phyloP scores from a whole-genome alignment of 2,113 vertebrate species.

The Dicaeum eximium region DNA sequence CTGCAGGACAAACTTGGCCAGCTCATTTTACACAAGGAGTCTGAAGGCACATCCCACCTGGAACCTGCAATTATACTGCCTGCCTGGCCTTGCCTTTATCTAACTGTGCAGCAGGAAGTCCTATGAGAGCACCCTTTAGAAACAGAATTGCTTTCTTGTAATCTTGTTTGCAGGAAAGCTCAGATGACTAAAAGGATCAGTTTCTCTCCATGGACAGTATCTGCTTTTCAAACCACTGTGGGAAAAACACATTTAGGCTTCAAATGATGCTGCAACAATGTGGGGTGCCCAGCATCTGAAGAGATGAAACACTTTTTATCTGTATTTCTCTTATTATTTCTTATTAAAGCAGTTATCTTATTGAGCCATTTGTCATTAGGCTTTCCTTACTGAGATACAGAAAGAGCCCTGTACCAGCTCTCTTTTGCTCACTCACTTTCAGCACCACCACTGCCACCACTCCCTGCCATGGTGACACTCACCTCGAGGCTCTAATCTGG shows the following conservation, averaged over 20 bases:
- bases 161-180: not conserved
- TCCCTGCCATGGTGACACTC: fast-evolving
- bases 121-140: not conserved
- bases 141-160: not conserved
- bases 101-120: not conserved
- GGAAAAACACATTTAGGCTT: not conserved
- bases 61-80: not conserved
- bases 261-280: not conserved
- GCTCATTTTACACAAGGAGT: fast-evolving
- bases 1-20: not conserved
- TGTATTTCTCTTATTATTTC: not conserved
- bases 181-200: not conserved
- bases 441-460: not conserved
- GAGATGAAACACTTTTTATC: not conserved
- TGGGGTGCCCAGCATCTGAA: not conserved
- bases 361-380: not conserved
- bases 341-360: not conserved
- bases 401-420: not conserved
- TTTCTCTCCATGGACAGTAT: not conserved
- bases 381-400: not conserved
- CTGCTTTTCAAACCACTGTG: not conserved
- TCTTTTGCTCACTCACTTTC: fast-evolving
- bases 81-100: not conserved
- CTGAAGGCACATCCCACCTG: not conserved
- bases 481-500: not conserved